Evolutionary conservation across 2,888 invertebrate genomes (phyloP), one percentile per base, ranked within the genome.

Genomic region (Scaptomyza tumidula): DNA sequence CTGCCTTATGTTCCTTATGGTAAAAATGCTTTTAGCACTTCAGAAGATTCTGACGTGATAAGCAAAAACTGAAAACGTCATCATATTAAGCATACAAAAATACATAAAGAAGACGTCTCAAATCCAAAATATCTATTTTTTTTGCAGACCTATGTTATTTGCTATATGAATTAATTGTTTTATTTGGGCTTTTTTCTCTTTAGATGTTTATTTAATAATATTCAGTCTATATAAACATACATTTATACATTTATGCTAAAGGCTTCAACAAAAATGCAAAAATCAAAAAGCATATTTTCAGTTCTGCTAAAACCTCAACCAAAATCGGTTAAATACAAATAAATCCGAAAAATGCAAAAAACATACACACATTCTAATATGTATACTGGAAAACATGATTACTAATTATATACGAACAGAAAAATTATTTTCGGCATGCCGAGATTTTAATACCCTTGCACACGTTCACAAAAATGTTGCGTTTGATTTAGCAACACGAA

Each of bases 211-310:
- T 84, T 85, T 87, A 85, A 83, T 87, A 85, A 87, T 85, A 85
- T 87, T 85, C 85, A 85, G 85, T 85, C 85, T 85, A 85, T 85
- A 82, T 87, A 87, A 87, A 87, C 81, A 85, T 83, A 79, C 86
- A 87, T 87, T 87, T 85, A 87, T 83, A 83, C 86, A 83, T 80
- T 72, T 80, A 87, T 73, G 76, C 80, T 78, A 84, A 84, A 68
- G 71, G 70, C 71, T 54, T 55, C 55, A 78, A 81, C 62, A 69
- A 49, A 76, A 61, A 44, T 10, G 19, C 45, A 70, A 72, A 65
- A 58, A 75, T 45, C 41, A 64, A 48, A 54, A 84, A 81, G 77
- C 75, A 74, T 64, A 62, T 72, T 69, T 83, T 75, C 77, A 84
- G 86, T 83, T 75, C 78, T 72, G 72, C 78, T 75, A 80, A 79